Evolutionary conservation across 2,888 invertebrate genomes (phyloP), one percentile per base, ranked within the genome.

Genomic region (Napeogenes sylphis): DNA sequence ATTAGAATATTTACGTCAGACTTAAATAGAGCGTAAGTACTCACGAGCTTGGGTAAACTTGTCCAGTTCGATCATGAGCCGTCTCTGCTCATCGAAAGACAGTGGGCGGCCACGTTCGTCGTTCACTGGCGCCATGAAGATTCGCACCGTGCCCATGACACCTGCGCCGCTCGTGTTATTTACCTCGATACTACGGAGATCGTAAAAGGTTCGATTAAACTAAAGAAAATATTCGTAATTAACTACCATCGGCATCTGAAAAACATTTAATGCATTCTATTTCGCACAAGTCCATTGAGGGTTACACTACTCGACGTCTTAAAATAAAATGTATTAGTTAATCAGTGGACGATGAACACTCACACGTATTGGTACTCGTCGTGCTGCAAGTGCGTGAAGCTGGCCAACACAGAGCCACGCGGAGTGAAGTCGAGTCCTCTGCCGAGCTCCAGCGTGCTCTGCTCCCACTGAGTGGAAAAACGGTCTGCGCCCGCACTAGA

Each of bases 401-500:
- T 80, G 0, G 94, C 95, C 56, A 94, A 92, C 45, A 96, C 93
- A 54, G 93, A 82, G 56, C 96, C 96, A 0, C 95, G 91, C 0
- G 95, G 95, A 8, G 93, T 92, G 84, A 97, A 97, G 85, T 97
- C 96, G 77, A 97, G 91, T 0, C 97, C 97, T 1, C 96, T 92
- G 0, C 94, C 93, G 46, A 97, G 80, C 75, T 97, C 94, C 69
- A 96, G 91, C 57, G 94, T 94, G 59, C 75, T 75, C 82, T 94
- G 93, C 87, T 94, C 94, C 96, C 96, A 97, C 84, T 93, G 94
- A 0, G 96, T 96, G 65, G 85, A 83, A 47, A 96, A 69, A 0
- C 82, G 80, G 82, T 96, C 94, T 13, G 77, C 73, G 0, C 92
- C 92, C 0, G 91, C 92, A 13, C 85, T 73, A 1, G 92, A 83